Evolutionary conservation across 2,113 vertebrate species (phyloP).

Genomic region (Girardinichthys multiradiatus): DNA sequence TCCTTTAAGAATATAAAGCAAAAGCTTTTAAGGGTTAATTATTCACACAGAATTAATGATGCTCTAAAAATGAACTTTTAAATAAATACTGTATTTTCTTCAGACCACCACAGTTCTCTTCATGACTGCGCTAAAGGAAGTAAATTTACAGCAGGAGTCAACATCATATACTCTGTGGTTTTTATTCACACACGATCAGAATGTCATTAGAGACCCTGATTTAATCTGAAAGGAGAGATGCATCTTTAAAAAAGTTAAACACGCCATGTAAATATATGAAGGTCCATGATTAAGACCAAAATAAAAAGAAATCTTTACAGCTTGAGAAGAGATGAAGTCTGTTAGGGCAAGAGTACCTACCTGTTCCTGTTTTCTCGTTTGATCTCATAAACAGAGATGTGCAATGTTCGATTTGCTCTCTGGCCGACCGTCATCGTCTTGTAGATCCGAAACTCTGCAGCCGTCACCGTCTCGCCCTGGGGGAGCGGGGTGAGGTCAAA

Average conservation of each 20-base stretch:
- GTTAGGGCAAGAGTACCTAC: conserved; percentile 58
- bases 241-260: too few relatives aligned
- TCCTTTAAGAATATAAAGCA: too few relatives aligned
- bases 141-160: neutral
- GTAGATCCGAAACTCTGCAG: conserved; percentile 93
- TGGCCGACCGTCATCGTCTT: conserved; percentile 83
- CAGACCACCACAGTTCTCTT: neutral
- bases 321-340: neutral
- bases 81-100: too few relatives aligned
- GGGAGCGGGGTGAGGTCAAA: conserved; percentile 95
- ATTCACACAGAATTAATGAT: too few relatives aligned
- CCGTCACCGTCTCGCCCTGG: conserved; percentile 87
- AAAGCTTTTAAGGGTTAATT: too few relatives aligned
- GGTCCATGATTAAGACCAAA: neutral
- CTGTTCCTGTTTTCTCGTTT: conserved; percentile 84
- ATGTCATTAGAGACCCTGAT: neutral
- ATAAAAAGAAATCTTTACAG: neutral
- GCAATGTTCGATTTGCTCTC: conserved; percentile 86
- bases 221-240: neutral
- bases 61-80: too few relatives aligned
- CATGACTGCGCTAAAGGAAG: neutral
- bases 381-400: conserved; percentile 90
- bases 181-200: neutral
- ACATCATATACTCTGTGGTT: neutral
- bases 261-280: too few relatives aligned